These are phyloP conservation scores for Rhopalosiphum padi DNA, from an alignment of 1,140 invertebrate species.

Conservation along the genomic window DNA sequence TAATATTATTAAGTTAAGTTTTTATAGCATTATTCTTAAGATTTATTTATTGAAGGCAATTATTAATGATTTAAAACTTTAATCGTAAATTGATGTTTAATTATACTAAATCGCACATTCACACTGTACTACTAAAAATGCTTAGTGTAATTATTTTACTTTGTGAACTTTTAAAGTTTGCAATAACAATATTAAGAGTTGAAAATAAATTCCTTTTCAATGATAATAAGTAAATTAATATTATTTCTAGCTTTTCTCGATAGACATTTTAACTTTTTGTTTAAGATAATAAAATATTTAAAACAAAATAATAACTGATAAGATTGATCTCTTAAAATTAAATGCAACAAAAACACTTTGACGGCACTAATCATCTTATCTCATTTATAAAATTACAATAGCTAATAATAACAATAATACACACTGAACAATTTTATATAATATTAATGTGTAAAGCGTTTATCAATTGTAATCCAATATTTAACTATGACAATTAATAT, in stretches of 20 bases:
- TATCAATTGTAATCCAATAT: too few relatives aligned
- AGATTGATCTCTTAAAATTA: neutral
- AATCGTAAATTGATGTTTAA: neutral
- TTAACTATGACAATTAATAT: too few relatives aligned
- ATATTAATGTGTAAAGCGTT: too few relatives aligned
- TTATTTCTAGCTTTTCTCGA: neutral
- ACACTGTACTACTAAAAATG: neutral
- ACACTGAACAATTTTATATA: too few relatives aligned
- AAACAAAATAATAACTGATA: neutral
- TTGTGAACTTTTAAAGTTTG: neutral
- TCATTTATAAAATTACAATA: too few relatives aligned
- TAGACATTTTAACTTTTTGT: neutral
- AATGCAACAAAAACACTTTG: neutral
- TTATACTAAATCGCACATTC: neutral
- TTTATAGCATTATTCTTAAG: neutral
- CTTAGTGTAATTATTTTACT: neutral
- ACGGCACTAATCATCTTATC: too few relatives aligned
- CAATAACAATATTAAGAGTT: neutral
- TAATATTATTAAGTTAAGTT: neutral
- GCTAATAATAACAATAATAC: too few relatives aligned
- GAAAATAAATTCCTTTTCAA: neutral
- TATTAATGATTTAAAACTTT: neutral
- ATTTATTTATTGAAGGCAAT: neutral
- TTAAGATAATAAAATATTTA: neutral
- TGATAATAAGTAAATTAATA: neutral